Evolutionary conservation across 2,888 invertebrate species (phyloP), one percentile per base, ranked within the genome.

Genomic region (Gortyna flavago): DNA sequence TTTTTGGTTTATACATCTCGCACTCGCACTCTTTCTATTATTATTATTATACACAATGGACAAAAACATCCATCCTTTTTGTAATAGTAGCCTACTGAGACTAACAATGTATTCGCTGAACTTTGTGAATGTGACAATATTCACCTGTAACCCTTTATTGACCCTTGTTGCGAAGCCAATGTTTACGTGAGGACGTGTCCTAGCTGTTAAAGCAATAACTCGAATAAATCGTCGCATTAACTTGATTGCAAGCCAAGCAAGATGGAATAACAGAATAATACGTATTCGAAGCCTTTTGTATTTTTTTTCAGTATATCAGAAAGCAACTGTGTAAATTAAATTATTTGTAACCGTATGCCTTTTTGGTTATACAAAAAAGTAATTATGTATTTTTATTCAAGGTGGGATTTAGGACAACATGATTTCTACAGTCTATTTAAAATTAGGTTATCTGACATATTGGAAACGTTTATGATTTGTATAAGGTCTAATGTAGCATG

Each of bases 141-240:
- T 35, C 51, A 81, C 41, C 54, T 25, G 38, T 4, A 21, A 80
- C 38, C 61, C n/a, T 61, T 41, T 32, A 61, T n/a, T 41, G 41
- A 54, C 41, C 25, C 41, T 54, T 8, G 41, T 77, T 16, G 21
- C 29, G 6, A 4, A 18, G 35, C 4, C 51, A 54, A 35, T 64
- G 77, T 73, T 80, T 44, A 44, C 44, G 3, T 18, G 29, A 16
- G 51, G 0, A 73, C 62, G 21, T 29, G 35, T 35, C 35, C 35
- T 8, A 72, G 9, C 51, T 41, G 70, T 71, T 62, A 62, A n/a
- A 77, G 21, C 54, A 38, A 73, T 57, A 54, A 54, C 44, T 64
- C 18, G 35, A 57, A 57, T 57, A 74, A 65, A 74, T 74, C 16
- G 57, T 29, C n/a, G 8, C 48, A 48, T 65, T 81, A 74, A 81